Conservation (phyloP, 1,140 invertebrate species). For the Acromyrmex charruanus region DNA sequence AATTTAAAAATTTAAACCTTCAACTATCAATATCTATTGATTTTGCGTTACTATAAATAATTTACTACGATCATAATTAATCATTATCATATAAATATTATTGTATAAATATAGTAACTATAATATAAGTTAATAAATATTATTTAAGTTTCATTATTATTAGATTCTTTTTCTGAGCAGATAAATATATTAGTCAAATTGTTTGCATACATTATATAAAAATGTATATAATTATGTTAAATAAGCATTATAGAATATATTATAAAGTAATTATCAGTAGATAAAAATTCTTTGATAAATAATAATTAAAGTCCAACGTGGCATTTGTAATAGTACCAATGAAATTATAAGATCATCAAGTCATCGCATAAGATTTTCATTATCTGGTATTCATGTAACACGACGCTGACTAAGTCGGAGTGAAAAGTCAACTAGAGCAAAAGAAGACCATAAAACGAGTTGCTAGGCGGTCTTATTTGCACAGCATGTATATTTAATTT, state of each 20-base stretch:
- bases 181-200: neutral
- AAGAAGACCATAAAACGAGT: slow-evolving; percentile 54
- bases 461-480: slow-evolving; percentile 72
- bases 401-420: slow-evolving; percentile 26
- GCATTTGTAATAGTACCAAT: neutral
- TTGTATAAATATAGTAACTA: neutral
- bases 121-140: neutral
- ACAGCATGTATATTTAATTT: slow-evolving; percentile 77
- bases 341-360: neutral
- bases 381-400: neutral
- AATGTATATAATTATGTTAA: neutral
- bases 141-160: neutral
- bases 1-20: neutral
- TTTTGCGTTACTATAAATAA: neutral
- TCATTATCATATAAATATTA: neutral
- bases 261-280: neutral
- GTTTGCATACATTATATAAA: neutral
- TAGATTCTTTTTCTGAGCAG: neutral
- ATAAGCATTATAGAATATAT: neutral
- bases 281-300: neutral
- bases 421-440: slow-evolving; percentile 42
- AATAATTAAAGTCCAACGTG: neutral
- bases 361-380: slow-evolving; percentile 5
- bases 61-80: slow-evolving; percentile 8
- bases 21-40: neutral